These are phyloP conservation scores for Gasteruption jaculator DNA, from an alignment of 2,888 invertebrate species.

Conservation along the genomic window DNA sequence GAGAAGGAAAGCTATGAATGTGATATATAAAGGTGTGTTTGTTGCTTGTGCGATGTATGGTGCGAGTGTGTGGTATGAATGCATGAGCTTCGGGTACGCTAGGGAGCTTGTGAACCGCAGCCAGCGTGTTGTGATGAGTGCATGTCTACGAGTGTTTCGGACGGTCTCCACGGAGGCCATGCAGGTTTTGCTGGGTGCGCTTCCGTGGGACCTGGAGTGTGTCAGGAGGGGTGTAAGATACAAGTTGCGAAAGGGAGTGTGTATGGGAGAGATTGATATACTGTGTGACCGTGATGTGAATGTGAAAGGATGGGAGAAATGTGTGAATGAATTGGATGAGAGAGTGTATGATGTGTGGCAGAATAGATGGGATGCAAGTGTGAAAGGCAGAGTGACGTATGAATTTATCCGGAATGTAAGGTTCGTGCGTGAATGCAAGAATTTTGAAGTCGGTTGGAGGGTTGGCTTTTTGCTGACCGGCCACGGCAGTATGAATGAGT, in stretches of 20 bases:
- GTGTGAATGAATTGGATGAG: background rate
- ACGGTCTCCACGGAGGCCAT: constrained; percentile 17
- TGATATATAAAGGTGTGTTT: background rate
- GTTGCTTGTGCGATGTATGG: background rate
- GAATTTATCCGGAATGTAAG: constrained; percentile 10
- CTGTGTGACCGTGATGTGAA: background rate
- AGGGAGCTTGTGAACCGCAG: no score
- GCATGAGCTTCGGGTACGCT: no score
- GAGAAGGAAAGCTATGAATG: background rate
- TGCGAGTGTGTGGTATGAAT: no score
- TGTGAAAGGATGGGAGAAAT: background rate
- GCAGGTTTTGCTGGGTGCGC: constrained; percentile 15
- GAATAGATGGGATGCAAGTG: constrained; percentile 9
- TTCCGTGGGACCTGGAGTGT: no score
- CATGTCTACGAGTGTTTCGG: no score
- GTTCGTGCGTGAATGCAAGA: background rate
- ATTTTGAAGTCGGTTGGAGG: background rate
- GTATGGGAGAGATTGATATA: background rate
- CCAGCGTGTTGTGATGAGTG: no score
- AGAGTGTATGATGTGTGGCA: constrained; percentile 4
- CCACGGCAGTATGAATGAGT: constrained; percentile 12
- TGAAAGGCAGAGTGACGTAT: constrained; percentile 8
- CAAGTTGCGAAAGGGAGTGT: background rate
- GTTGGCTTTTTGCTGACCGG: constrained; percentile 13
- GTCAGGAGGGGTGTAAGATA: constrained; percentile 16